Base-by-base conservation (phyloP, 1,140 invertebrate genomes). In the Trichoplusia ni region DNA sequence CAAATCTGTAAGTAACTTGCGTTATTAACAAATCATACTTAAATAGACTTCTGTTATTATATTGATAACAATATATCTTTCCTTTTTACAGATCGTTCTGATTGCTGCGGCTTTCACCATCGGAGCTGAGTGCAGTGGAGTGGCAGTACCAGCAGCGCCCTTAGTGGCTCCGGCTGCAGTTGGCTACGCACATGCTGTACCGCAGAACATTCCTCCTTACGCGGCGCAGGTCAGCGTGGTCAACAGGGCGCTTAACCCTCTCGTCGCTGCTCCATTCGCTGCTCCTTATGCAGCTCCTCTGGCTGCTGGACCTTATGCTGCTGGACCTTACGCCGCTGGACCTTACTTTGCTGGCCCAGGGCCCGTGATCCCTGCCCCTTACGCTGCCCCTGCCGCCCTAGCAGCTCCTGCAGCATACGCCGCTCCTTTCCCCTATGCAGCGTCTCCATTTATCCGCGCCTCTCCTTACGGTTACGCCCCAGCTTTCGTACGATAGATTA, bases 151-250 rank as follows among this genome's bases (percentile, higher is more conserved):
- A 49, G 72, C 72, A 18, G 75, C 71, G 25, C 79, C 83, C 8
- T 58, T 89, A 40, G 71, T 81, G 18, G 88, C 85, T 8, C 81
- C 84, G 8, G 82, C 88, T 11, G 73, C 81, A 9, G 71, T 90
- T 2, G 82, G 77, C 3, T 90, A 91, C 56, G 85, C 91, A 49
- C 85, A 90, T 70, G 82, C 84, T 13, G 77, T 87, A 16, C 92
- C 92, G 1, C 91, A 92, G 54, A 92, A 92, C 56, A 82, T 92
- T 46, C 91, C 91, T 16, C 92, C 92, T 2, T 91, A 91, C 49
- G 91, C 91, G 2, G 87, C 90, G 8, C 91, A 92, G 78, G 71
- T 92, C 31, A 92, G 87, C 73, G 82, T 92, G 2, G 85, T 84
- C 23, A 92, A 84, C 29, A 90, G 81, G 70, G 86, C 84, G 27